phyloP scores from a whole-genome alignment of 2,113 vertebrate genomes.

The Amblyornis subalaris region DNA sequence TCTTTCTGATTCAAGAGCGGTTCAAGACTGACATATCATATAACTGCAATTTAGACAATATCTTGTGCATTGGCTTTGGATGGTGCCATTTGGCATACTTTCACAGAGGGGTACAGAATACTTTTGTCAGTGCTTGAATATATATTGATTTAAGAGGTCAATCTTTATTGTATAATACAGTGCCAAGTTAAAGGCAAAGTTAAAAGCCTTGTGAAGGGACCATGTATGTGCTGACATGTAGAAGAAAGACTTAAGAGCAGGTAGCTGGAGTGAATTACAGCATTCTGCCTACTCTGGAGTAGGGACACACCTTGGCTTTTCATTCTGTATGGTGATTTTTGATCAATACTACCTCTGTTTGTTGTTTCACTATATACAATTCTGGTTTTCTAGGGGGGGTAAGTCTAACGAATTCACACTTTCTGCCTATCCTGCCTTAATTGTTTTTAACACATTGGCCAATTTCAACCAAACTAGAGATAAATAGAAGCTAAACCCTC shows the following conservation, averaged over 20 bases:
- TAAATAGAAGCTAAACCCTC: not conserved
- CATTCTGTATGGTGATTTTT: not conserved
- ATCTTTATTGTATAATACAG: not conserved
- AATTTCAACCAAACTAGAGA: not conserved
- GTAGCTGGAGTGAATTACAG: not conserved
- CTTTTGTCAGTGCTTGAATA: not conserved
- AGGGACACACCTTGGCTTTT: not conserved
- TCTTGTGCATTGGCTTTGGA: not conserved
- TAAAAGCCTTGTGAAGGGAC: not conserved
- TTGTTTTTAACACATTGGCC: not conserved
- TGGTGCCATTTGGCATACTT: not conserved
- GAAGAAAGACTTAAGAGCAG: not conserved
- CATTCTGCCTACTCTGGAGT: not conserved
- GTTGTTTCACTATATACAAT: not conserved
- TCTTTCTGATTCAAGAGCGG: not conserved
- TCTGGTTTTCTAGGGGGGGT: not conserved
- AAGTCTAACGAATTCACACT: not conserved
- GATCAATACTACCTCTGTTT: not conserved
- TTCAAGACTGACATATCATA: not conserved
- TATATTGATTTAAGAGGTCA: not conserved
- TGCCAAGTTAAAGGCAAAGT: not conserved
- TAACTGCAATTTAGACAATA: not conserved
- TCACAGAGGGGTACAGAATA: not conserved
- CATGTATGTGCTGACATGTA: not conserved
- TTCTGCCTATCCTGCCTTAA: not conserved